A percentile compares a stretch with the other conserved stretches of the same genome.
Evolutionary conservation across 2,113 vertebrate species (phyloP).

Genomic region (Rutilus rutilus): DNA sequence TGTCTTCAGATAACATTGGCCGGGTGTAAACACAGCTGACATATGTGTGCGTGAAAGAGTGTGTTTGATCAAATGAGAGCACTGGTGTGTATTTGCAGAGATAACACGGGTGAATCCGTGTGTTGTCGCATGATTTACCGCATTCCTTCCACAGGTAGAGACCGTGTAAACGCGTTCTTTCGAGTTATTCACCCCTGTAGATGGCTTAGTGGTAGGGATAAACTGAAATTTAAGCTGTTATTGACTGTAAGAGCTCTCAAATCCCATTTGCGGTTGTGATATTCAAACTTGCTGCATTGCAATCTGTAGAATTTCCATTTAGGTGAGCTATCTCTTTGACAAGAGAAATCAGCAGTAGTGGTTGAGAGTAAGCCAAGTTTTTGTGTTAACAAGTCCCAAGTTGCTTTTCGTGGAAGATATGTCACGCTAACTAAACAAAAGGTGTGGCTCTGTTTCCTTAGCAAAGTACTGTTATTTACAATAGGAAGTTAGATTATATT

Average conservation of each 20-base stretch:
- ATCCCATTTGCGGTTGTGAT: background rate
- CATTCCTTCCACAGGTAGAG: constrained; percentile 37
- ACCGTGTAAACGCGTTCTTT: background rate
- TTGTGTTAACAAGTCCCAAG: constrained; percentile 3
- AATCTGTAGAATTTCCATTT: constrained; percentile 1
- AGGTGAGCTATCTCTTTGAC: background rate
- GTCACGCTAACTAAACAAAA: constrained; percentile 35
- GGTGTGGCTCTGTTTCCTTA: constrained; percentile 20
- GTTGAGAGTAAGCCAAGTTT: background rate
- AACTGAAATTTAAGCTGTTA: background rate
- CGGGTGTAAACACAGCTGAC: constrained; percentile 40
- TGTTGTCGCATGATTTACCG: constrained; percentile 46
- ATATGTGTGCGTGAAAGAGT: constrained; percentile 7
- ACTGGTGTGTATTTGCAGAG: constrained; percentile 46
- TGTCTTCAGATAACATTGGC: constrained; percentile 41
- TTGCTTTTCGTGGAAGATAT: constrained; percentile 14
- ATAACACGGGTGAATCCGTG: constrained; percentile 56
- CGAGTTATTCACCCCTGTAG: background rate
- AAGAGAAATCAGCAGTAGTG: background rate
- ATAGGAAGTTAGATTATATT: constrained; percentile 1
- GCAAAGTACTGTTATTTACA: constrained; percentile 29
- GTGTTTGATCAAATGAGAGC: background rate
- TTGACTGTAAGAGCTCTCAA: background rate
- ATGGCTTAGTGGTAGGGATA: background rate
- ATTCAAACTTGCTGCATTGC: background rate